Evolutionary conservation across 2,113 vertebrate species (phyloP), one percentile per base, ranked within the genome.

Genomic region (Dicerorhinus sumatrensis): DNA sequence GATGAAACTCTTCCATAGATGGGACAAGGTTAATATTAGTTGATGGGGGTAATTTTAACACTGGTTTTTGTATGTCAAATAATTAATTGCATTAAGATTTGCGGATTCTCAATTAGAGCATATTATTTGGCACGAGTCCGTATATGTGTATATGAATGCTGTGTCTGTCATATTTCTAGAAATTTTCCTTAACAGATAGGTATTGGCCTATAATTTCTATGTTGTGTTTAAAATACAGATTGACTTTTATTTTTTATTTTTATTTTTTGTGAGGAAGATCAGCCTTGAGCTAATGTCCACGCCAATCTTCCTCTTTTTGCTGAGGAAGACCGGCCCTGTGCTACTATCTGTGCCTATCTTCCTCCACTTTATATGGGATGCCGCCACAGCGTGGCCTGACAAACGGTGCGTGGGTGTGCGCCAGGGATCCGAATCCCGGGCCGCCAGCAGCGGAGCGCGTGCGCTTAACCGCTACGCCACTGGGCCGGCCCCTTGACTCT

Each of bases 161-260:
- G 9, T 87, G 88, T 86, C 54, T 87, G 31, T 54, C 17, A 11
- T 93, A 69, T 96, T 80, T 97, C 94, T 96, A 85, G 94, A 94
- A 82, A 73, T 51, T 95, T 20, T 36, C 17, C 25, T 80, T 13
- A 31, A 70, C 7, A 86, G 46, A 51, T 54, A 84, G 20, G 6
- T 29, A 84, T 84, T 80, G 27, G 7, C 11, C 69, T 3, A 6
- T 89, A 39, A 75, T 83, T 77, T 96, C 11, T 87, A 31, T 62
- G 81, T 97, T 92, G 12, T 77, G n/a, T 92, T 91, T 62, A 63
- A 54, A 96, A 82, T 72, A 31, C 17, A 88, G 65, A 51, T 56
- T 3, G 20, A 82, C 25, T 42, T 42, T 42, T 42, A 42, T 42
- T 42, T 42, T 42, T 42, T 42, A 42, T 42, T 42, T 42, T 42